Evolutionary conservation across 2,888 invertebrate species (phyloP), one percentile per base, ranked within the genome.

Genomic region (Lepidonotus clava): DNA sequence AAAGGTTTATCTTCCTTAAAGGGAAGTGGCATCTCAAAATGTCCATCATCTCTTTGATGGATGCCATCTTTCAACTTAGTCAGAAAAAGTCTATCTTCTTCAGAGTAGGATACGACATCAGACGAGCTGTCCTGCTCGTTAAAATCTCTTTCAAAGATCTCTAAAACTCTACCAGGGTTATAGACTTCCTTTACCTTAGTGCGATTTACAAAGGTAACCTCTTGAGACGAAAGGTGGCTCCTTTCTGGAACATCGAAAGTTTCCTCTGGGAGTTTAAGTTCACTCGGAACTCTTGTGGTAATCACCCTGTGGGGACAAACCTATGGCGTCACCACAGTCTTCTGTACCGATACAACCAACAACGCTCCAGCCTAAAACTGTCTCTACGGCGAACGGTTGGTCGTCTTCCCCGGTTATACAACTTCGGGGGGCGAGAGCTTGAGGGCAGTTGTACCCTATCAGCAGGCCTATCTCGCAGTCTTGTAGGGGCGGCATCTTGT

Each of bases 1-100:
- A 14, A 4, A 24, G 40, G 36, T 5, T 24, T 38, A 11, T 11
- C 67, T 8, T 71, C 36, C 41, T 67, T 85, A 11, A 86, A 86
- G 21, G 86, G 86, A 8, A 86, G 36, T 18, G 77, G 77, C 77
- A 86, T 77, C n/a, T 51, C 53, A 38, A 11, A 86, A 53, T 86
- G 61, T 24, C 80, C 80, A 86, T 86, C 86, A 11, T 76, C 46
- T 51, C 28, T 1, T 32, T 34, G 56, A 36, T 53, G 56, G 8
- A 53, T 86, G 41, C 71, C 71, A 71, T 67, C 40, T n/a, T 41
- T 41, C 8, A 34, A 1, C 28, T 24, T 85, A 40, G 41, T 14
- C 36, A 85, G 8, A 36, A 85, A 67, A 24, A n/a, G 28, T 11
- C 8, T 41, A 24, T 71, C 85, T 28, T 83, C 83, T 67, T 67